Evolutionary conservation across 2,797 vertebrate species (phyloP), one percentile per base, ranked within the genome.

Genomic region (Odontamblyopus lacepedii): DNA sequence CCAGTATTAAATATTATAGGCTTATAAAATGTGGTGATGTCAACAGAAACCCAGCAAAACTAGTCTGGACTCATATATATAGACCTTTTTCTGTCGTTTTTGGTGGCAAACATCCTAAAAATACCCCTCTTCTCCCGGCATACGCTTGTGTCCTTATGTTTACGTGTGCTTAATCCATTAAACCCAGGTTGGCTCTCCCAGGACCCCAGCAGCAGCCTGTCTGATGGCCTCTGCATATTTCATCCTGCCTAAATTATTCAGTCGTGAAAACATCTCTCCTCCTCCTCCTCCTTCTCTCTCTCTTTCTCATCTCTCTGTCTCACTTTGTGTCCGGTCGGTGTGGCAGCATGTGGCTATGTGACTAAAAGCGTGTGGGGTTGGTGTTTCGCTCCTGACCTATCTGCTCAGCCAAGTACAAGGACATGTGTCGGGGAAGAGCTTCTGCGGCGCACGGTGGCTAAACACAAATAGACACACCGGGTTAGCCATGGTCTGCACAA

Each of bases 161-260:
- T 44, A 53, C 71, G 68, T 73, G 67, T 61, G 57, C 32, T 72
- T 90, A 87, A 88, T 90, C 85, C 84, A 85, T 82, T 55, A 55
- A 72, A 79, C 88, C 79, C 3, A 30, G 88, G 87, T 91, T 83
- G 84, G 73, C 83, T 83, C 88, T 85, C 79, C 0, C 55, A 79
- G 85, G 87, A 86, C 70, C 67, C 59, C 79, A 67, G 79, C 78
- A 87, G 85, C 82, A 74, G 80, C 82, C 90, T 78, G 83, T 82
- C 82, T 84, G 83, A 85, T 83, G 80, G 85, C 83, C 77, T 83
- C 74, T 91, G 85, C 89, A 91, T 92, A 90, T 92, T 92, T 92
- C 69, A 92, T 89, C 79, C 71, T 70, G 50, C 32, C 88, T 94
- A 83, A 93, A 93, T 94, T 91, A 94, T 94, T 93, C 84, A 94